phyloP scores from a whole-genome alignment of 2,113 vertebrate genomes.

The Myotis davidii region DNA sequence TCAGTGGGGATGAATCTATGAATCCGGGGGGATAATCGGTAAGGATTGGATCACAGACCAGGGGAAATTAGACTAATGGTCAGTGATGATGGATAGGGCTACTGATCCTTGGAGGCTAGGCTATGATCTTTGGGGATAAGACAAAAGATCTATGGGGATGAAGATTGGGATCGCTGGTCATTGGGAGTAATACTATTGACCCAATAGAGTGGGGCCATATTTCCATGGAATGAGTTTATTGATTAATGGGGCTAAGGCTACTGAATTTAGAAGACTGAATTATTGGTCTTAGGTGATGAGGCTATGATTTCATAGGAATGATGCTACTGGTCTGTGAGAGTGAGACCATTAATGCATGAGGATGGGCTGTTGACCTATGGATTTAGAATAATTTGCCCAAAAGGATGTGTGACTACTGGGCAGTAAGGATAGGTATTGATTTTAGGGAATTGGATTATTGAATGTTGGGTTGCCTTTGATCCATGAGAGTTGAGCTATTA shows the following conservation, averaged over 20 bases:
- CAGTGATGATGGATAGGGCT: neutral
- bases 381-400: neutral
- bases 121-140: neutral
- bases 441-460: neutral
- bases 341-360: neutral
- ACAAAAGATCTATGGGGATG: neutral
- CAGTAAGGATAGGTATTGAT: neutral
- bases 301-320: slow-evolving; percentile 5
- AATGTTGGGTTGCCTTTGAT: slow-evolving; percentile 12
- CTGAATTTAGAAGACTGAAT: slow-evolving; percentile 19
- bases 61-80: neutral
- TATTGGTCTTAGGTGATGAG: slow-evolving; percentile 3
- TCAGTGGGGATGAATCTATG: neutral
- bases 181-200: neutral
- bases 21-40: neutral
- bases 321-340: slow-evolving; percentile 7
- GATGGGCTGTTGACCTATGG: neutral
- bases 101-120: neutral
- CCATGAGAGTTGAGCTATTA: neutral
- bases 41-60: neutral
- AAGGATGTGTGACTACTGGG: neutral
- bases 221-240: neutral
- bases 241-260: neutral
- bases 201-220: neutral
- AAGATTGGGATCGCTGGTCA: neutral